Conservation (phyloP, 92 coral and sea anemone species). For the Epizoanthus rinbou region DNA sequence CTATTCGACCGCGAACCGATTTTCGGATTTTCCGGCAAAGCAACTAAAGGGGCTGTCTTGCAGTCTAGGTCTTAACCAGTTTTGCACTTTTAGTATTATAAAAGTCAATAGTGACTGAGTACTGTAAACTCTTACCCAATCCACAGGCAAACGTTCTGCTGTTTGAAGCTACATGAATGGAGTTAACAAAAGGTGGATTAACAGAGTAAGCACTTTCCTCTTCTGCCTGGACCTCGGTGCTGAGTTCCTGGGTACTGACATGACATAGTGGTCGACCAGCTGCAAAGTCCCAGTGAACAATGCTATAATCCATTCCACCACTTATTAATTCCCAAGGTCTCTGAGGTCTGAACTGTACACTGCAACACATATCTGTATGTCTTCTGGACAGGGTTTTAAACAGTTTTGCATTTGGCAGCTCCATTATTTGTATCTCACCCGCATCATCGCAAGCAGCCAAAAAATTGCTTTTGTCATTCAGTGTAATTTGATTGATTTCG, state of each 20-base stretch:
- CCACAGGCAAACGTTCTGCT: slow-evolving; percentile 88
- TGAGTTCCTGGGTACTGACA: slow-evolving; percentile 65
- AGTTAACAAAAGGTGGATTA: slow-evolving; percentile 96
- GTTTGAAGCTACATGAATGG: slow-evolving; percentile 73
- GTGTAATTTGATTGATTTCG: slow-evolving; percentile 86
- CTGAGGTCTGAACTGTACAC: slow-evolving; percentile 87
- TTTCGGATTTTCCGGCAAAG: no score
- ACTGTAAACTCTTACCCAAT: slow-evolving; percentile 58
- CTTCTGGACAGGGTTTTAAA: slow-evolving; percentile 74
- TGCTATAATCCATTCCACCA: slow-evolving; percentile 87
- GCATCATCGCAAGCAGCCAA: slow-evolving; percentile 91
- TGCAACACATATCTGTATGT: slow-evolving; percentile 84
- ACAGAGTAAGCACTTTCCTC: slow-evolving; percentile 50
- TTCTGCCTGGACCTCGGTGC: slow-evolving; percentile 33
- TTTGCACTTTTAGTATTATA: no score
- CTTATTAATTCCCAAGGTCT: slow-evolving; percentile 90
- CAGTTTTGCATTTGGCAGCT: slow-evolving; percentile 65
- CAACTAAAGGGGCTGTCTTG: no score
- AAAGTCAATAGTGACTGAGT: neutral
- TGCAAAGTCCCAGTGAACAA: slow-evolving; percentile 90
- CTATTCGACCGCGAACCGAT: no score
- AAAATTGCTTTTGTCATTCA: slow-evolving; percentile 71
- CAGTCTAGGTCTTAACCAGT: no score
- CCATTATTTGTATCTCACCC: slow-evolving; percentile 82
- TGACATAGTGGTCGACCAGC: slow-evolving; percentile 77